Conservation (phyloP, 92 coral and sea anemone genomes). For the Parazoanthus atlanticus region DNA sequence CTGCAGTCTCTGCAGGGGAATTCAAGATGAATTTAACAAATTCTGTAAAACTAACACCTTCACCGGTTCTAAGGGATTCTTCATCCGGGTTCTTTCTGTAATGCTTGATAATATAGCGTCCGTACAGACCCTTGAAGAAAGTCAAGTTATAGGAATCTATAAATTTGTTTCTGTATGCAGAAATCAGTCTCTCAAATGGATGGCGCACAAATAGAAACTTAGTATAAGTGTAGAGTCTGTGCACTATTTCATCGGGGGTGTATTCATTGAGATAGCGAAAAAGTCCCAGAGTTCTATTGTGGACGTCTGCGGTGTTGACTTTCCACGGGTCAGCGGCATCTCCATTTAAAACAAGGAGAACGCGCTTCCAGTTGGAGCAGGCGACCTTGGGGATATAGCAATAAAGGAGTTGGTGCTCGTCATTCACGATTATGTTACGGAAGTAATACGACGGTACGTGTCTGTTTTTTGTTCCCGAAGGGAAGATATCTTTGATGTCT, state of each 20-base stretch:
- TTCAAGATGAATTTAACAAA: constrained; percentile 78
- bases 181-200: constrained; percentile 89
- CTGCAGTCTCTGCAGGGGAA: constrained; percentile 75
- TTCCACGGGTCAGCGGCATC: constrained; percentile 91
- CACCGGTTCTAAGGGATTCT: constrained; percentile 75
- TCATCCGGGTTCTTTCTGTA: constrained; percentile 75
- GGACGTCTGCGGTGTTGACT: constrained; percentile 84
- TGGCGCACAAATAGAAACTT: constrained; percentile 93
- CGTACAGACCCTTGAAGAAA: constrained; percentile 82
- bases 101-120: constrained; percentile 77
- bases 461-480: constrained; percentile 66
- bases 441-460: constrained; percentile 76
- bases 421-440: constrained; percentile 85
- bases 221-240: constrained; percentile 81
- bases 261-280: constrained; percentile 93
- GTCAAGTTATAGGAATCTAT: constrained; percentile 89
- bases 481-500: constrained; percentile 72
- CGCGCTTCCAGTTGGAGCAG: constrained; percentile 98
- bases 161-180: constrained; percentile 97
- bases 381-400: constrained; percentile 95
- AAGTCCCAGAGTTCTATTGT: constrained; percentile 82
- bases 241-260: constrained; percentile 84
- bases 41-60: constrained; percentile 89
- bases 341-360: constrained; percentile 91
- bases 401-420: constrained; percentile 80